phyloP scores from a whole-genome alignment of 2,797 vertebrate species.

The Ctenopoma multispine region DNA sequence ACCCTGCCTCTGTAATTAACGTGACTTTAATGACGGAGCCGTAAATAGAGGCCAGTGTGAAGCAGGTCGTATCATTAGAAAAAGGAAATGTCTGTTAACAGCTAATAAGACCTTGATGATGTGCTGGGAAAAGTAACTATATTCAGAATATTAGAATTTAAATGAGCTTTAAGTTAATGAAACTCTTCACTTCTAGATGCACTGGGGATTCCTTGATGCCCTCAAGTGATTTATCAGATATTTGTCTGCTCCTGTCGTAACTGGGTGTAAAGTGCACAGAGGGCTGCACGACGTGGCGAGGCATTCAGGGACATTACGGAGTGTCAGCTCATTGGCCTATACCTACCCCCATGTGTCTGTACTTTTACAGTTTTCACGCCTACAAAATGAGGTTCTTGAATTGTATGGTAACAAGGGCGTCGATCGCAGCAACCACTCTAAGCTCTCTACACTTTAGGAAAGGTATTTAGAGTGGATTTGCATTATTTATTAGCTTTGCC shows the following conservation, averaged over 20 bases:
- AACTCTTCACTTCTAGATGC: too few species aligned
- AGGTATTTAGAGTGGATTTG: slow-evolving; percentile 70
- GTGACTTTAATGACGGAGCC: slow-evolving; percentile 43
- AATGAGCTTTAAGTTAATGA: too few species aligned
- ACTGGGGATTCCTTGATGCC: too few species aligned
- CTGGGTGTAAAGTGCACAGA: too few species aligned
- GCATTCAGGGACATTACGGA: too few species aligned
- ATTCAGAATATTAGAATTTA: too few species aligned
- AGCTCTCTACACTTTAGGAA: slow-evolving; percentile 69
- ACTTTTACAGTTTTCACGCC: neutral
- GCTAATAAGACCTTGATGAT: too few species aligned
- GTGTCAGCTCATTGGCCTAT: too few species aligned
- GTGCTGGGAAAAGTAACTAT: too few species aligned
- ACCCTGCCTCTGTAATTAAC: slow-evolving; percentile 42
- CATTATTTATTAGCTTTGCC: slow-evolving; percentile 77
- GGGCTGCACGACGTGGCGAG: too few species aligned
- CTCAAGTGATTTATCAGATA: too few species aligned
- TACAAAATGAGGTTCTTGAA: slow-evolving; percentile 32
- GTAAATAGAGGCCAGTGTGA: slow-evolving; percentile 30
- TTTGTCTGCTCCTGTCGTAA: too few species aligned
- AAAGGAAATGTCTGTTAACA: neutral
- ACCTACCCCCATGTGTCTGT: neutral
- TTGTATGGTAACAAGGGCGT: slow-evolving; percentile 59
- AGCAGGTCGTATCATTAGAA: slow-evolving; percentile 5
- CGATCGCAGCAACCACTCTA: slow-evolving; percentile 50